Percentiles rank a stretch among this genome's conserved stretches.
These are phyloP conservation scores for Oreonectes daqikongensis DNA, from an alignment of 2,797 vertebrate species.

Conservation along the genomic window DNA sequence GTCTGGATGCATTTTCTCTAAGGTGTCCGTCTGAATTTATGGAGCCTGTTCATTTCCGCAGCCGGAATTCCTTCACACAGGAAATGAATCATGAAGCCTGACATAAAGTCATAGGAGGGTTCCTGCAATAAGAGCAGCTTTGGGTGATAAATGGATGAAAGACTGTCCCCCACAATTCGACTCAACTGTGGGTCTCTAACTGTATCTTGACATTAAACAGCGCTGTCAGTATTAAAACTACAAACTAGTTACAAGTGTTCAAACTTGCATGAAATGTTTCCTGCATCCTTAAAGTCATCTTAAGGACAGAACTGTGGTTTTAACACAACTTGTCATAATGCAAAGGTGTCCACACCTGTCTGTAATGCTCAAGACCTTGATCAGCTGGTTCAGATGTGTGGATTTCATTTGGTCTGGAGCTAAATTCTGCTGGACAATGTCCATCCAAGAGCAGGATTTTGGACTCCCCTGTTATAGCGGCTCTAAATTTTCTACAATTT, in stretches of 20 bases:
- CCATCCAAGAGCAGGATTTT: not conserved
- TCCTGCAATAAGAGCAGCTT: conserved; percentile 71
- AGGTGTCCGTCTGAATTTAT: conserved; percentile 75
- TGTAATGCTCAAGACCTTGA: not conserved
- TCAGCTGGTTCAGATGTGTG: not conserved
- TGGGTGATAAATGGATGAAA: conserved; percentile 71
- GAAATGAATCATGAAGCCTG: conserved; percentile 79
- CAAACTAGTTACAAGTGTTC: too few relatives aligned
- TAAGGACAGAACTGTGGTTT: too few relatives aligned
- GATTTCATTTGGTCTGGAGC: not conserved
- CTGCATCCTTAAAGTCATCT: too few relatives aligned
- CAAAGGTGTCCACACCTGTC: too few relatives aligned
- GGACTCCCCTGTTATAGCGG: not conserved
- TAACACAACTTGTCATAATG: too few relatives aligned
- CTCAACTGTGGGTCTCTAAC: conserved; percentile 50
- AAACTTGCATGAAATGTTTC: too few relatives aligned
- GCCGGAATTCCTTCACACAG: conserved; percentile 66
- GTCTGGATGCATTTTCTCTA: conserved; percentile 57
- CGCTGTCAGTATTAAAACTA: too few relatives aligned
- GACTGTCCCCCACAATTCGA: conserved; percentile 70
- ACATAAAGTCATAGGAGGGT: conserved; percentile 73
- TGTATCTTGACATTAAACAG: too few relatives aligned
- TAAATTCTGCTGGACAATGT: not conserved
- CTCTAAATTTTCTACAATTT: not conserved
- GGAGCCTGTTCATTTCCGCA: conserved; percentile 78